Evolutionary conservation across 1,140 invertebrate genomes (phyloP), one percentile per base, ranked within the genome.

Genomic region (Parapsyche elsis): DNA sequence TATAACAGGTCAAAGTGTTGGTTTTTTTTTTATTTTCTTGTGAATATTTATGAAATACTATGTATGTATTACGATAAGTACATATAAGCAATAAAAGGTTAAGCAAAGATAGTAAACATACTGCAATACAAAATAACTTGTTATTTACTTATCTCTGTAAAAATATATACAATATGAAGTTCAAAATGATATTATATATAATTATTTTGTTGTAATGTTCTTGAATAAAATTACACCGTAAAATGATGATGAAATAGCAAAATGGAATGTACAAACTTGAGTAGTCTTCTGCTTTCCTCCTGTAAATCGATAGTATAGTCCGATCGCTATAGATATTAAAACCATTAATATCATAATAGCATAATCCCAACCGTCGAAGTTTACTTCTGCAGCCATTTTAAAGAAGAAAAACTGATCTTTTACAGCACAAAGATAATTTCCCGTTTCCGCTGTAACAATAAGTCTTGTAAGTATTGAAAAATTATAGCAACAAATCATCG

Each of bases 241-340:
- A n/a, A n/a, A n/a, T n/a, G n/a, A n/a, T n/a, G n/a, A n/a, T n/a
- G n/a, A n/a, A n/a, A n/a, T 53, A 16, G 2, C 12, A 53, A 53
- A 53, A 46, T 46, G 12, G 5, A 46, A 46, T 46, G 16, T 53
- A 59, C 10, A 21, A 64, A 94, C 94, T 88, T 94, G 91, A 45
- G 92, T 93, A 0, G 95, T 97, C 88, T 93, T 95, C 86, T 98
- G 96, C 85, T 92, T 94, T 0, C 94, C 94, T 26, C 96, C 97
- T 44, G 92, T 95, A 83, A 96, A 94, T 78, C 95, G 90, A 76
- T 88, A 89, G 79, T 88, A 89, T 14, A 89, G 24, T 10, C 88
- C 88, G 24, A 89, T 89, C 1, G 76, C 82, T 24, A 88, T 80
- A 0, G 88, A 89, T 14, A 84, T 84, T 67, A 88, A 76, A 84